phyloP scores from a whole-genome alignment of 2,888 invertebrate genomes.

The Rhamphomyia laevipes region DNA sequence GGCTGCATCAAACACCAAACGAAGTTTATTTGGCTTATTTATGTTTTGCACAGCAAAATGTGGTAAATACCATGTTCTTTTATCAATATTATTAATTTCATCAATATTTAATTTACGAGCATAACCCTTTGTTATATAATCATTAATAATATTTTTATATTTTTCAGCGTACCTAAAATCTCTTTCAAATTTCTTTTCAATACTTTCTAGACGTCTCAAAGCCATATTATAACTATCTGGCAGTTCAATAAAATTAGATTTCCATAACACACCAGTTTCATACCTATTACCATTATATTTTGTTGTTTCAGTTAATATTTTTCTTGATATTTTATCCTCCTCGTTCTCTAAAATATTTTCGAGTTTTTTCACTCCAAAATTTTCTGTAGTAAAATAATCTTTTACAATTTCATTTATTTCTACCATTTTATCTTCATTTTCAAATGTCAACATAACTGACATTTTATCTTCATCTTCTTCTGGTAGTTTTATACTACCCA shows the following conservation, averaged over 20 bases:
- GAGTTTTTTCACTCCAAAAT: background rate
- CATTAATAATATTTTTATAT: constrained; percentile 12
- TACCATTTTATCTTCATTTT: background rate
- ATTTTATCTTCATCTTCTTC: background rate
- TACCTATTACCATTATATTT: constrained; percentile 4
- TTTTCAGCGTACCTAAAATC: constrained; percentile 9
- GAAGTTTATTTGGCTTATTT: too few species aligned
- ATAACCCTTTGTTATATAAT: constrained; percentile 16
- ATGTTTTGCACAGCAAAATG: too few species aligned
- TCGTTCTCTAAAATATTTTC: constrained; percentile 2
- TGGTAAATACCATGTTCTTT: constrained; percentile 20
- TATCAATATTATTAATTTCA: constrained; percentile 9
- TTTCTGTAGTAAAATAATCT: constrained; percentile 1
- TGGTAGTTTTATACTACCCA: background rate
- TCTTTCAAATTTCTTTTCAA: constrained; percentile 14
- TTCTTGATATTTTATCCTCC: constrained; percentile 4
- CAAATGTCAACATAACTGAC: background rate
- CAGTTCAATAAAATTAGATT: constrained; percentile 7
- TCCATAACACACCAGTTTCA: constrained; percentile 12
- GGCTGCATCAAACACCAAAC: constrained; percentile 26
- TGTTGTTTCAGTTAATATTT: constrained; percentile 4
- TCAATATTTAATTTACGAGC: constrained; percentile 12
- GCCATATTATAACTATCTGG: constrained; percentile 15
- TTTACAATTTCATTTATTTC: background rate
- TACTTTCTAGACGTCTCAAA: constrained; percentile 9